phyloP scores from a whole-genome alignment of 2,797 vertebrate genomes.

The Acipenser ruthenus region DNA sequence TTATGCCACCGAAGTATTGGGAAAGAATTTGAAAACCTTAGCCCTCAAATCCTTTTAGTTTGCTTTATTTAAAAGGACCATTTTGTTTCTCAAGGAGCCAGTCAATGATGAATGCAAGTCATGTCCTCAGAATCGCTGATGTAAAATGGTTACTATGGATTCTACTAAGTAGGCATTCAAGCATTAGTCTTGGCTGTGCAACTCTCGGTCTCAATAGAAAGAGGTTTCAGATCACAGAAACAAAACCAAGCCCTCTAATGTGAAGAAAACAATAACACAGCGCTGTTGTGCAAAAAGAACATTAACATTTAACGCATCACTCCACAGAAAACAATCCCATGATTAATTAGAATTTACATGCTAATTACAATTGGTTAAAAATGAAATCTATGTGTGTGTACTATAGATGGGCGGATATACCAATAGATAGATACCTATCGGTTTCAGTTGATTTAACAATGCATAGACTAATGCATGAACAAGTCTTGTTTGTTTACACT shows the following conservation, averaged over 20 bases:
- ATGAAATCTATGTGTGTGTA: too few relatives aligned
- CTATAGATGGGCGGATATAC: too few relatives aligned
- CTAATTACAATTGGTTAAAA: background rate
- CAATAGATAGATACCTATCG: too few relatives aligned
- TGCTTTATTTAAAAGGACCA: conserved; percentile 36
- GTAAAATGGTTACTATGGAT: conserved; percentile 69
- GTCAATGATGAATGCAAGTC: conserved; percentile 57
- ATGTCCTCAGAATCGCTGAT: conserved; percentile 48
- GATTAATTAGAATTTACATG: background rate
- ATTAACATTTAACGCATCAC: background rate
- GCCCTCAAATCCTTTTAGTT: conserved; percentile 33
- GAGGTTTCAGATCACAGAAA: conserved; percentile 25
- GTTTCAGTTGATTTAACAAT: too few relatives aligned
- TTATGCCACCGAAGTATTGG: background rate
- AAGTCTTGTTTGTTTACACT: too few relatives aligned
- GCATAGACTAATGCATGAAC: too few relatives aligned
- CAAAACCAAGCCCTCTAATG: background rate
- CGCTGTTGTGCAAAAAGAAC: background rate
- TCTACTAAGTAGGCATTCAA: conserved; percentile 45
- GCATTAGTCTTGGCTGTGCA: conserved; percentile 51
- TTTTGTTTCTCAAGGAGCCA: conserved; percentile 31
- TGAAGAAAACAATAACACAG: background rate
- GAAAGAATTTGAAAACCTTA: background rate
- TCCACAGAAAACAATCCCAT: background rate
- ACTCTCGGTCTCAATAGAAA: conserved; percentile 19